A percentile compares a stretch with the other conserved stretches of the same genome.
phyloP scores from a whole-genome alignment of 2,888 invertebrate species.

The Metacarcinus magister region DNA sequence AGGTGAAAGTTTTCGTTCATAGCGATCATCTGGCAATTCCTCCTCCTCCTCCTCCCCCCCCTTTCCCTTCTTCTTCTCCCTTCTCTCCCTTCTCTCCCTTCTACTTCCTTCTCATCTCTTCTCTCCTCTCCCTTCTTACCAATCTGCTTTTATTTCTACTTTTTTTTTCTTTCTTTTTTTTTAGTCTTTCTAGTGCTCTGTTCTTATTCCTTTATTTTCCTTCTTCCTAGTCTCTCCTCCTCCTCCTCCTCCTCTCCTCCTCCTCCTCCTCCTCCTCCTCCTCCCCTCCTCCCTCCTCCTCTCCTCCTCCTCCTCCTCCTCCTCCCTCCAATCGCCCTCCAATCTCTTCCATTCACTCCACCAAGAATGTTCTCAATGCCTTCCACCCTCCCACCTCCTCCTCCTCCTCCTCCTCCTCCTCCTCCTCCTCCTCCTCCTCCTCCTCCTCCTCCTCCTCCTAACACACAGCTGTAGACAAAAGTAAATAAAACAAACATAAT shows the following conservation, averaged over 20 bases:
- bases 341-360: not conserved
- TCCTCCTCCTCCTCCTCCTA: not conserved
- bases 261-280: not conserved
- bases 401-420: not conserved
- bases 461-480: not conserved
- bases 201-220: not conserved
- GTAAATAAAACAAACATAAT: not conserved
- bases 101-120: not conserved
- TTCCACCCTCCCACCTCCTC: not conserved
- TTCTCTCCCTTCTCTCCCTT: not conserved
- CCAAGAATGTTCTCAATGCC: not conserved
- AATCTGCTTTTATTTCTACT: not conserved
- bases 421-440: slow-evolving; percentile 8
- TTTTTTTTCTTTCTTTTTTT: not conserved
- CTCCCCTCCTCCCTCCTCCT: not conserved
- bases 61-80: not conserved
- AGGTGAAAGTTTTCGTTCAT: slow-evolving; percentile 8
- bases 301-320: not conserved
- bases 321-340: not conserved
- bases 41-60: not conserved
- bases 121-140: not conserved
- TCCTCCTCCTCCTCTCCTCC: not conserved
- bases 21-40: not conserved
- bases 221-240: not conserved
- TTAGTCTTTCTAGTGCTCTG: not conserved